A percentile compares a stretch with the other conserved stretches of the same genome.
phyloP scores from a whole-genome alignment of 1,140 invertebrate species.

The Yoshiicerus persimilis region DNA sequence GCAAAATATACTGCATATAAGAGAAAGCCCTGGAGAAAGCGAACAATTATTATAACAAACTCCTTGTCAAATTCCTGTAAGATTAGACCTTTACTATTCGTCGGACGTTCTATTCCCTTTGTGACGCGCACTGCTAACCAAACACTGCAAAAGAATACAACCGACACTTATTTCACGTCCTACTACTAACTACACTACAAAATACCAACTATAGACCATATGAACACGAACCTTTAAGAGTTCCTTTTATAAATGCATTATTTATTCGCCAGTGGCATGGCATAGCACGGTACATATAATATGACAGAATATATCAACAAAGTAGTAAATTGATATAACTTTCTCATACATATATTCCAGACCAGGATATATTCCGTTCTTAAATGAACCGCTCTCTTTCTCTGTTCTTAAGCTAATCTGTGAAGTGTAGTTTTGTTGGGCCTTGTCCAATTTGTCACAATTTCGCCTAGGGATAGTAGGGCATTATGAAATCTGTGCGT shows the following conservation, averaged over 20 bases:
- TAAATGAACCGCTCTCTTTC: neutral
- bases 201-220: too few relatives aligned
- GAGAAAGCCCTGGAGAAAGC: neutral
- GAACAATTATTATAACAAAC: slow-evolving; percentile 14
- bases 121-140: neutral
- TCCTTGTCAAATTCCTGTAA: neutral
- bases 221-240: too few relatives aligned
- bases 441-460: slow-evolving; percentile 7
- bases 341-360: too few relatives aligned
- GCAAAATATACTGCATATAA: neutral
- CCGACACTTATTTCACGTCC: neutral
- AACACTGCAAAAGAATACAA: neutral
- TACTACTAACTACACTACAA: too few relatives aligned
- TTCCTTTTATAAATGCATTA: too few relatives aligned
- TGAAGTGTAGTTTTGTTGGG: neutral
- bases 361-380: neutral
- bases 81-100: slow-evolving; percentile 3
- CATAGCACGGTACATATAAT: too few relatives aligned
- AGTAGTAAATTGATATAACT: too few relatives aligned
- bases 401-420: neutral
- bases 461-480: neutral
- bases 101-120: neutral
- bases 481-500: neutral
- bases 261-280: too few relatives aligned
- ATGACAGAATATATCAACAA: too few relatives aligned